A percentile compares a stretch with the other conserved stretches of the same genome.
These are phyloP conservation scores for Tor tambroides DNA, from an alignment of 2,113 vertebrate genomes.

Conservation along the genomic window DNA sequence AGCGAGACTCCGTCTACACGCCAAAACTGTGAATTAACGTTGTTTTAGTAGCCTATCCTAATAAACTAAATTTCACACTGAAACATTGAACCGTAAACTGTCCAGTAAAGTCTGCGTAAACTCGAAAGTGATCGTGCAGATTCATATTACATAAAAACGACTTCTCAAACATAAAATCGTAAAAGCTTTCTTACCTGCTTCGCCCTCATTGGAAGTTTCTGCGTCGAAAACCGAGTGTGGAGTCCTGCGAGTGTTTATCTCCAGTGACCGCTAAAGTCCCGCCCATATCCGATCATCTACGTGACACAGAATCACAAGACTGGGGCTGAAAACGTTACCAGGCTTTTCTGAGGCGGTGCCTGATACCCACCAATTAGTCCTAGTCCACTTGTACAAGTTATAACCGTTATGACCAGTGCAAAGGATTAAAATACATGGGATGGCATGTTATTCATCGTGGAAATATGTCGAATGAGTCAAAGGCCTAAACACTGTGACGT, in stretches of 20 bases:
- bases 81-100: background rate
- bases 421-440: background rate
- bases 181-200: conserved; percentile 14
- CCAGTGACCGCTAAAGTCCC: background rate
- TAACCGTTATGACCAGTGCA: background rate
- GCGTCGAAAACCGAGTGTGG: background rate
- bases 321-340: background rate
- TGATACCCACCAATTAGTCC: background rate
- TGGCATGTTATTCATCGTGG: background rate
- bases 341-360: background rate
- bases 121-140: background rate
- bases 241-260: conserved; percentile 10
- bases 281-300: background rate
- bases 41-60: background rate
- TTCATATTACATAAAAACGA: background rate
- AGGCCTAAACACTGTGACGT: background rate
- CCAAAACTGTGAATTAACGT: background rate
- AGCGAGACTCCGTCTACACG: background rate
- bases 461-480: conserved; percentile 10
- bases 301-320: background rate
- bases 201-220: conserved; percentile 6
- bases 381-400: background rate
- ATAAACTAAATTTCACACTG: background rate
- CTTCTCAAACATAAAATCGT: background rate
- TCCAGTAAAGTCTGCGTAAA: background rate